These are phyloP conservation scores for Diarsia dahlii DNA, from an alignment of 2,888 invertebrate species.

Conservation along the genomic window DNA sequence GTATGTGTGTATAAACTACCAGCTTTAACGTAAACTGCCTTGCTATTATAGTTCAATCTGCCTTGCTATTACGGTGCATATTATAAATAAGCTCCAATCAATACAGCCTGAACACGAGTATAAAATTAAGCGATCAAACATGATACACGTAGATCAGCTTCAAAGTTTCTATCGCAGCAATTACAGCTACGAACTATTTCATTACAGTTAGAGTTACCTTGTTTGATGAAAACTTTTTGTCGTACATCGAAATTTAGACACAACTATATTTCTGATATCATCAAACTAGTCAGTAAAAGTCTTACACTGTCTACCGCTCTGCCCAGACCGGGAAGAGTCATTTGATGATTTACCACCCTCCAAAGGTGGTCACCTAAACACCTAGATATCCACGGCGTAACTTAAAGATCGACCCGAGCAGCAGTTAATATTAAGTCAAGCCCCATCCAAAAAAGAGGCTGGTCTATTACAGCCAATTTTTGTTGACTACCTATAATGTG, in stretches of 20 bases:
- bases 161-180: conserved; percentile 37
- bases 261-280: neutral
- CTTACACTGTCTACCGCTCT: too few species aligned
- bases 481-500: neutral
- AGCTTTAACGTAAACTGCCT: neutral
- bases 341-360: too few species aligned
- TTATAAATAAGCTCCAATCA: neutral
- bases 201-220: conserved; percentile 32
- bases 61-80: neutral
- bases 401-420: too few species aligned
- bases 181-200: conserved; percentile 51
- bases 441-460: too few species aligned
- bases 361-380: too few species aligned
- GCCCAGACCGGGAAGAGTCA: too few species aligned
- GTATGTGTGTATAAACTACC: too few species aligned
- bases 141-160: conserved; percentile 15
- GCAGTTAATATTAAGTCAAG: too few species aligned
- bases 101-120: neutral
- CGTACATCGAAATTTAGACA: conserved; percentile 15
- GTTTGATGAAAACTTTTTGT: conserved; percentile 50
- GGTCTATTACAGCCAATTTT: too few species aligned
- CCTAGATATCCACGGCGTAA: too few species aligned
- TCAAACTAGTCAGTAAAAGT: too few species aligned
- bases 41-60: too few species aligned
- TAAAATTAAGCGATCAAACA: conserved; percentile 21